Base-by-base conservation (phyloP, 2,888 invertebrate species). In the Balanococcus diminutus region DNA sequence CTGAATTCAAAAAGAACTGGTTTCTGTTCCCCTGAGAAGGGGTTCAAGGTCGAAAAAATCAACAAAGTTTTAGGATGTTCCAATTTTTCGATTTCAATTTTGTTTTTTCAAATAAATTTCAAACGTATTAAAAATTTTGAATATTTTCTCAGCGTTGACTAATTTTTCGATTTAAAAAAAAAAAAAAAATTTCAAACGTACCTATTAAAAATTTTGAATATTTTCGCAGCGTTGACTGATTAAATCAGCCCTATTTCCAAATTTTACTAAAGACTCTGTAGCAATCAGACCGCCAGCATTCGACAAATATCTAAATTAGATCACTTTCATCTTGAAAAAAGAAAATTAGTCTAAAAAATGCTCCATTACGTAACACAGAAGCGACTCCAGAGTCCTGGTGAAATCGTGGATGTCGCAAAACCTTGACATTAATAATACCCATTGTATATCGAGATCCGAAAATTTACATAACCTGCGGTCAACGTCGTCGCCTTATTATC, bases 391-490 rank as follows among this genome's bases (percentile, higher is more conserved):
- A 56, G 28, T 67, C 16, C 5, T 8, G 36, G 75, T 79, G 75
- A 79, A 79, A 79, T 79, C 75, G 75, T 1, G n/a, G n/a, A n/a
- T n/a, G n/a, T n/a, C 75, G 75, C 31, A 79, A 32, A 79, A 79
- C 32, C 75, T 79, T 36, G 75, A 79, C 75, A 79, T 79, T 67
- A 79, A 79, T 36, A 36, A 19, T 19, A 56, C 22, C n/a, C 56
- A 56, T 56, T 56, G 56, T 56, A 56, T 56, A 56, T 22, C 22
- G 11, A 3, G 1, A 36, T 8, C 14, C 11, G 19, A 79, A n/a
- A 79, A 79, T 79, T 79, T 79, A 79, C 75, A 79, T 79, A 79
- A 79, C 32, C 75, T 79, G 11, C 36, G 36, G 75, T 79, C 75
- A 36, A 72, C 72, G 56, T 56, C 56, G 67, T 67, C 67, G 67